These are phyloP conservation scores for Cetoscarus ocellatus DNA, from an alignment of 2,797 vertebrate species.

Conservation along the genomic window DNA sequence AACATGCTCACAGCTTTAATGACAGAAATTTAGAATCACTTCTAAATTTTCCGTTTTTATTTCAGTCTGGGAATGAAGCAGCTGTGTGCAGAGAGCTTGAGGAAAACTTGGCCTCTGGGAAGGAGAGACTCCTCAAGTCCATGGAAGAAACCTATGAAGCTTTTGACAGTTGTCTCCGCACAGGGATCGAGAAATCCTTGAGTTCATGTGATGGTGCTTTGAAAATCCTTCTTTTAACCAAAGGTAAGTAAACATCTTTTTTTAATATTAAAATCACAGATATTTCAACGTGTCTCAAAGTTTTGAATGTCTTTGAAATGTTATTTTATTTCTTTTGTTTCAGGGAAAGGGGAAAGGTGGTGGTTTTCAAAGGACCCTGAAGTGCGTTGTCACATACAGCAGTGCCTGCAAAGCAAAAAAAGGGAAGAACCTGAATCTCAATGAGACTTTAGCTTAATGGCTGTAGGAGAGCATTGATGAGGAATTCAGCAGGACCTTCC, in stretches of 20 bases:
- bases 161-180: conserved; percentile 29
- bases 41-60: conserved; percentile 8
- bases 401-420: conserved; percentile 13
- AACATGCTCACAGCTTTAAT: too few relatives aligned
- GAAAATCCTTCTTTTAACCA: neutral
- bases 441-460: conserved; percentile 23
- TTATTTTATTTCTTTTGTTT: neutral
- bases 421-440: conserved; percentile 35
- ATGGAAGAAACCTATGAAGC: rapidly evolving
- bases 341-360: rapidly evolving
- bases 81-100: conserved; percentile 13
- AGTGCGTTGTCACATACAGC: neutral
- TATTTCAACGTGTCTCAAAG: neutral
- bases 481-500: conserved; percentile 62
- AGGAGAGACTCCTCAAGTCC: neutral
- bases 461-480: conserved; percentile 58
- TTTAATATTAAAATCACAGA: rapidly evolving
- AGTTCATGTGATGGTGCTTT: conserved; percentile 1
- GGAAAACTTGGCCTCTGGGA: neutral
- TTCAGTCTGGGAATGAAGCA: conserved; percentile 19
- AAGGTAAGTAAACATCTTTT: conserved; percentile 18
- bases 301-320: neutral
- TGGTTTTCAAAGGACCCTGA: neutral
- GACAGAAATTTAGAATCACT: too few relatives aligned
- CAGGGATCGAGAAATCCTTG: conserved; percentile 42